Conservation (phyloP, 1,140 invertebrate species). For the Drosophila nasuta region DNA sequence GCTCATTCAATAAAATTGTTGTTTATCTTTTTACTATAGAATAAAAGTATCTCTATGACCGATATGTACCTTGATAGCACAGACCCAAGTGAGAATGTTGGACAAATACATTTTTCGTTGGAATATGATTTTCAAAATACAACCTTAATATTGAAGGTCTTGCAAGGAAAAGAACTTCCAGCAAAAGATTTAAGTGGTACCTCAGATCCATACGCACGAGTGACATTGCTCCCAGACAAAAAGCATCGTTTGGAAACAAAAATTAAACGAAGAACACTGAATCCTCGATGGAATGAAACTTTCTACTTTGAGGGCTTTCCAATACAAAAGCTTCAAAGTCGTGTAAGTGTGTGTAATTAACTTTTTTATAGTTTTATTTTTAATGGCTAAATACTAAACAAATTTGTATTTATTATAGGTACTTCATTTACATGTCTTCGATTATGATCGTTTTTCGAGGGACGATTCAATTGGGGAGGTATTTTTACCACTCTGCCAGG, state of each 20-base stretch:
- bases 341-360: slow-evolving; percentile 85
- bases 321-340: slow-evolving; percentile 95
- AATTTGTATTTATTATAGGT: slow-evolving; percentile 87
- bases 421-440: slow-evolving; percentile 97
- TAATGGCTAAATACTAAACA: background rate
- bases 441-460: slow-evolving; percentile 97
- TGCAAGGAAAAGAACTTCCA: slow-evolving; percentile 97
- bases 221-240: slow-evolving; percentile 97
- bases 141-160: slow-evolving; percentile 95
- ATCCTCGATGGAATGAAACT: slow-evolving; percentile 99
- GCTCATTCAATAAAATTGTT: slow-evolving; percentile 37
- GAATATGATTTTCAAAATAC: slow-evolving; percentile 98
- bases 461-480: slow-evolving; percentile 99
- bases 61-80: slow-evolving; percentile 98
- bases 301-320: slow-evolving; percentile 99
- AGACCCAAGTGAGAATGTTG: slow-evolving; percentile 95
- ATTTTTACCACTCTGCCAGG: slow-evolving; percentile 96
- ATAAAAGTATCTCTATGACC: slow-evolving; percentile 95
- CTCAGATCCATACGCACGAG: slow-evolving; percentile 96
- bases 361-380: background rate
- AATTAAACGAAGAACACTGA: slow-evolving; percentile 97
- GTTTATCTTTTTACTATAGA: slow-evolving; percentile 87
- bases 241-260: slow-evolving; percentile 98
- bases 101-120: slow-evolving; percentile 97
- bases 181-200: slow-evolving; percentile 98